Conservation (phyloP, 2,888 invertebrate species). For the Cloeon dipterum region DNA sequence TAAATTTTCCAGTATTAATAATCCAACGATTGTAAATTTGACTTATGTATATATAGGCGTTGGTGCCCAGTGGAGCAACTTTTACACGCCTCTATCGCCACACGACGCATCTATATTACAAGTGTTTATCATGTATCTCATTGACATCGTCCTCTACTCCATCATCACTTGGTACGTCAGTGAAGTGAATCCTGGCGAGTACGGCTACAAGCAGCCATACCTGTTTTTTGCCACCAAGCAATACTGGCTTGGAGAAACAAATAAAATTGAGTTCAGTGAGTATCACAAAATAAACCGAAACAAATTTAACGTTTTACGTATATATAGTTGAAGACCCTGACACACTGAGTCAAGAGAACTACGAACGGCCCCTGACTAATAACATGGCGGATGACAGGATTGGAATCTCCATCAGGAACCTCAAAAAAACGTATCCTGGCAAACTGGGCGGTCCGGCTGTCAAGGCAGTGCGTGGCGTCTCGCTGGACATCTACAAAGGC, state of each 20-base stretch:
- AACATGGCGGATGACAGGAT: conserved; percentile 13
- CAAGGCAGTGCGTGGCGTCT: conserved; percentile 42
- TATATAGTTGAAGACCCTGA: too few species aligned
- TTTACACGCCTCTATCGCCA: conserved; percentile 13
- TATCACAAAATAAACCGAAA: too few species aligned
- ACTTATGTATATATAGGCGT: too few species aligned
- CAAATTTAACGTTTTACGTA: too few species aligned
- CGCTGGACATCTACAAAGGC: conserved; percentile 51
- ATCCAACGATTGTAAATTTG: too few species aligned
- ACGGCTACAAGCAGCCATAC: conserved; percentile 25
- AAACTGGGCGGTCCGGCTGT: conserved; percentile 10
- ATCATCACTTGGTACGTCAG: conserved; percentile 27
- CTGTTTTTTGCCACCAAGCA: conserved; percentile 24
- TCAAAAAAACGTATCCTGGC: conserved; percentile 11
- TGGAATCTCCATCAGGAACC: conserved; percentile 17
- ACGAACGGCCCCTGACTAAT: conserved; percentile 6
- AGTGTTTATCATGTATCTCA: conserved; percentile 9
- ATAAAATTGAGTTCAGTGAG: too few species aligned
- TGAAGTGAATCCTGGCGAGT: conserved; percentile 25
- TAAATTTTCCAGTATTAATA: too few species aligned
- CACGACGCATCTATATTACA: conserved; percentile 2
- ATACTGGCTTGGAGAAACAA: neutral
- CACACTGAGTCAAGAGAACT: too few species aligned
- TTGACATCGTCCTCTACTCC: conserved; percentile 16
- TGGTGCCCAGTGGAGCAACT: conserved; percentile 16